phyloP scores from a whole-genome alignment of 2,797 vertebrate genomes.

The Rhinophrynus dorsalis region DNA sequence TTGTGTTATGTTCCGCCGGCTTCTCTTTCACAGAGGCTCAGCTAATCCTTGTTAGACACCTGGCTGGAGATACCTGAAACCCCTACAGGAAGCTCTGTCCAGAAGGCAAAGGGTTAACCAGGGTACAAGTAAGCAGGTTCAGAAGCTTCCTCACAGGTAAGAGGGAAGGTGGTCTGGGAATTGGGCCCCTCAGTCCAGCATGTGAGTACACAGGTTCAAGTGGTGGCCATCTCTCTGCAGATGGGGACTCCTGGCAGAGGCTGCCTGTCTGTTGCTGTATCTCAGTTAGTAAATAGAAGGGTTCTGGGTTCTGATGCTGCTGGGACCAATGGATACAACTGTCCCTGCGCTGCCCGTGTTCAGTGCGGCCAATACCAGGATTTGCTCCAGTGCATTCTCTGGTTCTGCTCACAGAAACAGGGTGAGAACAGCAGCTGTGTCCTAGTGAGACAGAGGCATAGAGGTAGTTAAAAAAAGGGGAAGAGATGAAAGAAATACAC shows the following conservation, averaged over 20 bases:
- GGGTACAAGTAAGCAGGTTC: slow-evolving; percentile 20
- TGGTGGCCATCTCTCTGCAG: neutral
- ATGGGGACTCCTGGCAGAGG: neutral
- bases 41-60: slow-evolving; percentile 7
- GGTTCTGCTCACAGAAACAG: slow-evolving; percentile 74
- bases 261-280: slow-evolving; percentile 7
- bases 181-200: slow-evolving; percentile 8
- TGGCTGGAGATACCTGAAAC: slow-evolving; percentile 21
- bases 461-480: neutral
- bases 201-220: neutral
- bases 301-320: slow-evolving; percentile 25
- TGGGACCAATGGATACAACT: neutral
- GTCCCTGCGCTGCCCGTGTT: slow-evolving; percentile 2
- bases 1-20: neutral
- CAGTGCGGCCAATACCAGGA: slow-evolving; percentile 12
- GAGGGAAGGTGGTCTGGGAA: neutral
- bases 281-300: neutral
- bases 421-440: slow-evolving; percentile 66
- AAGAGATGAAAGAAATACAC: neutral
- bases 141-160: slow-evolving; percentile 17
- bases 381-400: slow-evolving; percentile 48
- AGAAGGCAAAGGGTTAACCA: slow-evolving; percentile 45
- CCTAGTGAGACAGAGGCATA: neutral
- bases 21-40: neutral
- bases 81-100: slow-evolving; percentile 43